Evolutionary conservation across 2,113 vertebrate genomes (phyloP), one percentile per base, ranked within the genome.

Genomic region (Pterocles gutturalis): DNA sequence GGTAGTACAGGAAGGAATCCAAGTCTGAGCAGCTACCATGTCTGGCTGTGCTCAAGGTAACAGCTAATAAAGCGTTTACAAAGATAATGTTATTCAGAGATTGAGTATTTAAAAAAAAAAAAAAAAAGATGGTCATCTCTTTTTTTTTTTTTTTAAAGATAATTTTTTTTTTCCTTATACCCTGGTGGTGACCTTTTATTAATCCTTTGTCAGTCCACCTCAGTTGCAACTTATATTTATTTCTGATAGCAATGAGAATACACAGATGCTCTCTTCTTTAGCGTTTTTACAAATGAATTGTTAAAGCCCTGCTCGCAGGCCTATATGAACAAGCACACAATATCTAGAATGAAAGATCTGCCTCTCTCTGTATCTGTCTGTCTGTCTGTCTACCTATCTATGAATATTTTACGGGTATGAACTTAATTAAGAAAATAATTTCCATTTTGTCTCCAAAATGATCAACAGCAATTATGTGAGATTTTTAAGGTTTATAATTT

Each of bases 341-440:
- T 41, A 93, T 85, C 93, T 90, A 71, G 83, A 87, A 90, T 28
- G 70, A 66, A 77, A 95, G 58, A 53, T 83, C 73, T 79, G 7
- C 57, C 19, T 80, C 49, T 78, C 82, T 69, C 13, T 90, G 76
- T 90, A 43, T 89, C 66, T 73, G 69, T 96, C 95, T 4, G 26
- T 87, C 83, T 20, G 2, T 91, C 94, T 96, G 72, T 66, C 69
- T 95, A 84, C 53, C 87, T 93, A 62, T 75, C 73, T 85, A 91
- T 98, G 90, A 98, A 98, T 97, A 97, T 96, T 98, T 96, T 91
- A 98, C 96, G 87, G 90, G 60, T 83, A 91, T 93, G 86, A 93
- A 96, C 81, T 97, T 98, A 98, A 98, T 98, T 98, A 98, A 98
- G 92, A 97, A 90, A 97, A 97, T 92, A 62, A 96, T 98, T 97